These are phyloP conservation scores for Leptopilina clavipes DNA, from an alignment of 1,140 invertebrate species.

Conservation along the genomic window DNA sequence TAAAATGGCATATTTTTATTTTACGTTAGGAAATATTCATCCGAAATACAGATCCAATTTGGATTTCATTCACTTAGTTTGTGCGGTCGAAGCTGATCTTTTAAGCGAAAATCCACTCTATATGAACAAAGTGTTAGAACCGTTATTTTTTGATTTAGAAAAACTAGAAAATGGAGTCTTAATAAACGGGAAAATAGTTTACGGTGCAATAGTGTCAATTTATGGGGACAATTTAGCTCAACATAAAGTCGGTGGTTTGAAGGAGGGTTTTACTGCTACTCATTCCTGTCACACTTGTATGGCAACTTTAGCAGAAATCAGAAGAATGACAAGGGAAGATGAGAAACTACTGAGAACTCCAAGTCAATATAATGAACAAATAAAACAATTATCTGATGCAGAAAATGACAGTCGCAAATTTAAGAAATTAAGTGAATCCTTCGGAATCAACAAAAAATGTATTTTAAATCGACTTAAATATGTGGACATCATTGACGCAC, in stretches of 20 bases:
- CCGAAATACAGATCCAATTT: too few relatives aligned
- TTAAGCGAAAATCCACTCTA: not conserved
- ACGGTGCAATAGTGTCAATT: not conserved
- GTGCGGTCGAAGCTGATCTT: not conserved
- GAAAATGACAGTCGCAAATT: not conserved
- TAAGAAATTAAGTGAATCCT: not conserved
- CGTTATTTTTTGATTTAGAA: not conserved
- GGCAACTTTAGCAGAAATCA: not conserved
- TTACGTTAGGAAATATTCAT: too few relatives aligned
- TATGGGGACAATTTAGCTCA: not conserved
- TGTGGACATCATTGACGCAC: not conserved
- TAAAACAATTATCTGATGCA: not conserved
- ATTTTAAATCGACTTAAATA: not conserved
- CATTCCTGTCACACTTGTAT: not conserved
- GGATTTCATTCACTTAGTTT: too few relatives aligned
- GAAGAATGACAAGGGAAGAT: not conserved
- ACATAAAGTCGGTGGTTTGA: too few relatives aligned
- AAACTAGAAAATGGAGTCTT: not conserved
- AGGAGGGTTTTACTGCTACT: not conserved
- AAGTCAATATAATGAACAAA: not conserved
- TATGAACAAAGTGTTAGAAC: not conserved
- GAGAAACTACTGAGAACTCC: not conserved
- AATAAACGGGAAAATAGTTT: not conserved
- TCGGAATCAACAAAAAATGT: not conserved
- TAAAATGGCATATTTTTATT: too few relatives aligned